Evolutionary conservation across 2,113 vertebrate species (phyloP), one percentile per base, ranked within the genome.

Genomic region (Speoplatyrhinus poulsoni): DNA sequence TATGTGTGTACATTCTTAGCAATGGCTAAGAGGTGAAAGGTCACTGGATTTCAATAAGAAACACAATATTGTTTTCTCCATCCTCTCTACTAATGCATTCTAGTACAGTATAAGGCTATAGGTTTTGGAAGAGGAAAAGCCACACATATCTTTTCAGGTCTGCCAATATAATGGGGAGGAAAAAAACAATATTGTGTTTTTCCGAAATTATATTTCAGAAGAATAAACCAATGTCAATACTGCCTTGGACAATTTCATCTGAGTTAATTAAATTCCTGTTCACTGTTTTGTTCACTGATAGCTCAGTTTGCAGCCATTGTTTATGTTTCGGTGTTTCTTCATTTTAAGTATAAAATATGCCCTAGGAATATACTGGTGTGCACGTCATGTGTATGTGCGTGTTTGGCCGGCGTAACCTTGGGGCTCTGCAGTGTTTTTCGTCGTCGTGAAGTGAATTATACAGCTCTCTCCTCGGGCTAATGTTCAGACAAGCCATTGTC

Each of bases 171-270:
- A 65, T 62, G 15, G 77, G 61, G 69, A 56, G 60, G 60, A 56
- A 13, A 47, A 61, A 79, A 84, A 86, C 80, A 81, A 83, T 84
- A 87, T 89, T 87, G 70, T 17, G 15, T 79, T 85, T 78, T 55
- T 32, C 55, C 26, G n/a, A 67, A 69, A 77, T 82, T 81, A 41
- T 41, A 81, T 87, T 84, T 67, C 2, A 2, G 1, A 36, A 69
- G 76, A 84, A 81, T 72, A 82, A 71, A 70, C 77, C 70, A 68
- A 70, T 78, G 77, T 85, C 83, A 78, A 88, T 85, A 86, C 78
- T 77, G 59, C 70, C 85, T 80, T 80, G 72, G 81, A 75, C 26
- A 26, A 26, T 76, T 83, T 64, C 65, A 73, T 79, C 73, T 73
- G 61, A 26, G 26, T 66, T 67, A 81, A 84, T 85, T 84, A 54